Base-by-base conservation (phyloP, 2,888 invertebrate species). In the Patella pellucida region DNA sequence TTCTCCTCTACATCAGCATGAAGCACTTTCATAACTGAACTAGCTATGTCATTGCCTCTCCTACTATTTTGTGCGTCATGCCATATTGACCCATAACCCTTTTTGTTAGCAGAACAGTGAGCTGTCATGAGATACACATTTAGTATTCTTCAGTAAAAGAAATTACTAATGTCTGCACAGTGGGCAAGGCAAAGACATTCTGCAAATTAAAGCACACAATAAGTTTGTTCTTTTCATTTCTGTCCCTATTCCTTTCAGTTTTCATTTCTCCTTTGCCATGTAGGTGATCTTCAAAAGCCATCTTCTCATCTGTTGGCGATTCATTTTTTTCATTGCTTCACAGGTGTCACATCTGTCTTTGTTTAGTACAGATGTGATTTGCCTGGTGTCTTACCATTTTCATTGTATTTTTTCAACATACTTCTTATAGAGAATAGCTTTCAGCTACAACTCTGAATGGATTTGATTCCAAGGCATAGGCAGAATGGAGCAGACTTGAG, bases 291-390 rank as follows among this genome's bases (percentile, higher is more conserved):
- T 9, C 16, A 56, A n/a, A 19, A 11, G 56, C 19, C 7, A 11
- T 56, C n/a, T 7, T 73, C 68, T 51, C 23, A 50, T 31, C n/a
- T 50, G 73, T 52, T 68, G 73, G 73, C 12, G 11, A 27, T 62
- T 50, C 12, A 5, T 73, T n/a, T 9, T 23, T 52, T 67, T 52
- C 16, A 31, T 23, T 50, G 31, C 52, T n/a, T 76, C 76, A 71
- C 76, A 76, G 7, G 23, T 69, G 51, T 76, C 76, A 54, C 76
- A 76, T n/a, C 70, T 4, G 67, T 76, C 76, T 19, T 52, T 71
- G n/a, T 74, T 68, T 2, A 74, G 77, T 79, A 79, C 19, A 75
- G n/a, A 50, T 78, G 76, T 14, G 73, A 71, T n/a, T 75, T 72
- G 15, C 54, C 78, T 19, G 72, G 68, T 41, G 31, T 68, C 31